Percentiles rank a stretch among this genome's conserved stretches.
Conservation (phyloP, 2,113 vertebrate species). For the Piaya cayana region DNA sequence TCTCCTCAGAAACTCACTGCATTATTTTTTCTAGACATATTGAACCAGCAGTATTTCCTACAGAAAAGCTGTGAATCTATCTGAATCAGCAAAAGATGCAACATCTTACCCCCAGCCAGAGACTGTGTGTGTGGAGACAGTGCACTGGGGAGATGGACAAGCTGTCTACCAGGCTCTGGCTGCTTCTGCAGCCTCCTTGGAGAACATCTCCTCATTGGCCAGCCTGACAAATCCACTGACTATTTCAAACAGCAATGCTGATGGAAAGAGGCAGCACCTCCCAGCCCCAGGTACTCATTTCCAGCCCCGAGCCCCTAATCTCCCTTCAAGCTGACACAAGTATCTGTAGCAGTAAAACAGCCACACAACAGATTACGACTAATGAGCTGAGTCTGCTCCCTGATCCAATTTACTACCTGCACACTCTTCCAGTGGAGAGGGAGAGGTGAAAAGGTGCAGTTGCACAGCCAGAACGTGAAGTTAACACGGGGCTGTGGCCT, state of each 20-base stretch:
- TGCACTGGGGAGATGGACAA: rapidly evolving
- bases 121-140: too few relatives aligned
- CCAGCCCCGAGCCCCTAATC: background rate
- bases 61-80: background rate
- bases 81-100: background rate
- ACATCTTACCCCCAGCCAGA: background rate
- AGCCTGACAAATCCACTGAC: background rate
- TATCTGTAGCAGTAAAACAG: background rate
- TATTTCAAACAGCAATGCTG: background rate
- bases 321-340: background rate
- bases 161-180: background rate
- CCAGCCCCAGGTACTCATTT: background rate
- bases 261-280: background rate
- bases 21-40: background rate
- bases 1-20: background rate
- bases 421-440: background rate
- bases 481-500: background rate
- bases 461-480: background rate
- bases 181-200: background rate
- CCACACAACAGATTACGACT: background rate
- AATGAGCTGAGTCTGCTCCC: background rate
- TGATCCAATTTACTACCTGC: background rate
- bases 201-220: background rate
- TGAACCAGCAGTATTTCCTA: background rate
- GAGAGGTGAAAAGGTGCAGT: background rate